Conservation (phyloP, 2,797 vertebrate genomes). For the Xenops minutus region DNA sequence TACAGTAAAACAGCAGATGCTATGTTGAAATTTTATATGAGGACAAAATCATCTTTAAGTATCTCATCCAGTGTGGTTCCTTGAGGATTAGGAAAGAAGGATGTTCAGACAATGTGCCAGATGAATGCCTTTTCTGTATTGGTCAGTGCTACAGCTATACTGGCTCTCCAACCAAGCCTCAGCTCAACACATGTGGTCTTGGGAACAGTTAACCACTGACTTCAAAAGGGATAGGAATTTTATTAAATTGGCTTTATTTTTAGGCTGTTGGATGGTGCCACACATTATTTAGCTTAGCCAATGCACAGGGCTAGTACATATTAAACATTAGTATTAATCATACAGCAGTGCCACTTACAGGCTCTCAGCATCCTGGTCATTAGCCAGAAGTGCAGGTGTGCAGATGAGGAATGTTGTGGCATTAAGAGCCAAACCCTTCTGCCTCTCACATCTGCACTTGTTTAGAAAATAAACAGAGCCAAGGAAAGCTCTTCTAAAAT, state of each 20-base stretch:
- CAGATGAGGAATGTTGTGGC: not conserved
- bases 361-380: not conserved
- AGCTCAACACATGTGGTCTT: not conserved
- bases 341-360: not conserved
- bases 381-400: constrained; percentile 39
- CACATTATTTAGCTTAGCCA: not conserved
- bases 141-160: not conserved
- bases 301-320: not conserved
- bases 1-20: not conserved
- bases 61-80: not conserved
- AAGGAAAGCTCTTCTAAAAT: not conserved
- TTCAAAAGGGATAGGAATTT: not conserved
- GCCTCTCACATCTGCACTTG: not conserved
- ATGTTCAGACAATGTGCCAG: not conserved
- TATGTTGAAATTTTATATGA: not conserved
- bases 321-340: constrained; percentile 21
- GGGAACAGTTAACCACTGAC: not conserved
- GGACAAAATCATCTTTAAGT: not conserved
- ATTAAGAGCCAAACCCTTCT: not conserved
- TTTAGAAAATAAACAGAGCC: not conserved
- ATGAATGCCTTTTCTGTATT: not conserved
- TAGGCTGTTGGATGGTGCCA: not conserved
- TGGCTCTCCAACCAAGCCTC: not conserved
- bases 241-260: not conserved
- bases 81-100: not conserved